phyloP scores from a whole-genome alignment of 1,140 invertebrate genomes.

The Branchinecta lindahli region DNA sequence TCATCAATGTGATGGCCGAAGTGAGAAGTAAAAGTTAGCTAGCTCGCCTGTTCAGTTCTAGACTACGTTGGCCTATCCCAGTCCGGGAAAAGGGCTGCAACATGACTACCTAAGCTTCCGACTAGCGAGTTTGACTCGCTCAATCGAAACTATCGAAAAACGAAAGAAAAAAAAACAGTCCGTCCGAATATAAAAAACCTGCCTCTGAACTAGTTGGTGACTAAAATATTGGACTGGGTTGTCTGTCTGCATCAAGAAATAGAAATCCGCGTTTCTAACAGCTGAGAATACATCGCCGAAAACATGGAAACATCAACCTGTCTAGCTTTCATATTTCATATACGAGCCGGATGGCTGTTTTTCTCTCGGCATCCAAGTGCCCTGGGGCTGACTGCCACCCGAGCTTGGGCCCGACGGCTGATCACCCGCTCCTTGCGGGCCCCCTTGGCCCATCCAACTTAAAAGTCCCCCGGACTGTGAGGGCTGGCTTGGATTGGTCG shows the following conservation, averaged over 20 bases:
- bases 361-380: conserved; percentile 4
- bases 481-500: background rate
- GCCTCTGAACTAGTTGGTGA: background rate
- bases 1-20: too few species aligned
- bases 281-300: background rate
- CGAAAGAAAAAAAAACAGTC: too few species aligned
- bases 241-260: background rate
- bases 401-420: background rate
- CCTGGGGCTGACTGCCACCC: background rate
- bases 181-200: too few species aligned
- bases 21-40: too few species aligned
- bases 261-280: background rate
- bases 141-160: too few species aligned
- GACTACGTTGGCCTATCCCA: too few species aligned
- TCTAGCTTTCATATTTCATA: conserved; percentile 7
- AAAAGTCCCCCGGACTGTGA: background rate
- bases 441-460: background rate
- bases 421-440: background rate
- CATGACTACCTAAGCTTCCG: too few species aligned
- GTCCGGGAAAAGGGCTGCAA: too few species aligned
- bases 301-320: background rate
- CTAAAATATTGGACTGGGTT: conserved; percentile 2
- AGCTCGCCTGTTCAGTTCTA: too few species aligned
- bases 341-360: background rate
- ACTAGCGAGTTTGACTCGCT: too few species aligned